Evolutionary conservation across 1,140 invertebrate species (phyloP), one percentile per base, ranked within the genome.

Genomic region (Zaprionus taronus): DNA sequence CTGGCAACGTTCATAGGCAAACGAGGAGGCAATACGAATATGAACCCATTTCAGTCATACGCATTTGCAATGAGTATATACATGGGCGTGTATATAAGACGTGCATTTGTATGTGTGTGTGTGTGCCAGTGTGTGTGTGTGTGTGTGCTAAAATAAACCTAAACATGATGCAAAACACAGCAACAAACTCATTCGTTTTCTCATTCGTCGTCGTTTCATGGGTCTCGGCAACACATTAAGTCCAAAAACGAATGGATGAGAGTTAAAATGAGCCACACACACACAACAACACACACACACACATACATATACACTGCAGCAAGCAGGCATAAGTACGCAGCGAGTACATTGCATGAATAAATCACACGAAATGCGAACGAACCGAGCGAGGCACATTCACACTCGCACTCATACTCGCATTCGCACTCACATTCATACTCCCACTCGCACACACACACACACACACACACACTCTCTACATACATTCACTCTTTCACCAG

Each of bases 321-420:
- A 85, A 90, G 85, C 90, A 83, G 90, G 81, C 81, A 90, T 85
- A 90, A 90, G 85, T 90, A 90, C 85, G 85, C 81, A 89, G 60
- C 81, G 78, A 90, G 84, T 84, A 89, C 81, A 84, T 76, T 58
- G 72, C 58, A 68, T 90, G 81, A 85, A 90, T 90, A 89, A 89
- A 89, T 89, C 85, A 90, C 85, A 90, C 79, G 81, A 89, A 89
- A 81, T 87, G 83, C 84, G 85, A 90, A 89, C 77, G 81, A 87
- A 81, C 81, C 79, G 85, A 89, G 62, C 79, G 72, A 86, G 71
- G 65, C 83, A 70, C 79, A 84, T 62, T 47, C 49, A 64, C 71
- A 83, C 56, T 56, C 79, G 70, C 55, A 41, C 60, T 28, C 38
- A 26, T 22, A 41, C 36, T 31, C 75, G 49, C 70, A 62, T 28